Percentiles rank a stretch among this genome's conserved stretches.
Evolutionary conservation across 2,888 invertebrate genomes (phyloP).

Genomic region (Axea sp.): DNA sequence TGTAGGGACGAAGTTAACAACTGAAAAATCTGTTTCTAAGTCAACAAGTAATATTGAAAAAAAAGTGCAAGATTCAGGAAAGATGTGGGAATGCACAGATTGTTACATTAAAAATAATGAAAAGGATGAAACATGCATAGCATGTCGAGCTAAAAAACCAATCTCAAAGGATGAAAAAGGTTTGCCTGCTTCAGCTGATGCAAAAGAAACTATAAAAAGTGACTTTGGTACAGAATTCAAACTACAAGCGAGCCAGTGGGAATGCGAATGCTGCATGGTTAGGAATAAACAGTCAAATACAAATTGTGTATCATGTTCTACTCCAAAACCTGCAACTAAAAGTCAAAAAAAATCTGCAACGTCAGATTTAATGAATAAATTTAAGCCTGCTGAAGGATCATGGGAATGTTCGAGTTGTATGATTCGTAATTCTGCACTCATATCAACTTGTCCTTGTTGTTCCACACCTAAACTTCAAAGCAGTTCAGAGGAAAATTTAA

Average conservation of each 20-base stretch:
- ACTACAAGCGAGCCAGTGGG: conserved; percentile 79
- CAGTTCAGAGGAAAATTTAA: conserved; percentile 1
- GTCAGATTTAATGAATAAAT: conserved; percentile 47
- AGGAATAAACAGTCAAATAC: conserved; percentile 79
- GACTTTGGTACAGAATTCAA: conserved; percentile 67
- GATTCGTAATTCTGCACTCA: conserved; percentile 81
- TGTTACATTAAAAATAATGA: conserved; percentile 45
- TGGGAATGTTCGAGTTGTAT: conserved; percentile 86
- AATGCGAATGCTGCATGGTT: conserved; percentile 83
- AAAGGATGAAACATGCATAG: conserved; percentile 22
- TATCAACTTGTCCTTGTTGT: conserved; percentile 81
- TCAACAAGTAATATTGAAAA: not conserved
- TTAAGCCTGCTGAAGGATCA: conserved; percentile 80
- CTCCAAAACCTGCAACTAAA: conserved; percentile 39
- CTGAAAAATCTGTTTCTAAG: not conserved
- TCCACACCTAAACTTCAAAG: conserved; percentile 77
- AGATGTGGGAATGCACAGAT: conserved; percentile 42
- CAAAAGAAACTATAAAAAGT: not conserved
- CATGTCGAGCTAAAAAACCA: conserved; percentile 71
- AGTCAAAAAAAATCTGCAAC: not conserved
- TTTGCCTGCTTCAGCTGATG: not conserved
- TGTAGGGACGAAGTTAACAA: conserved; percentile 58
- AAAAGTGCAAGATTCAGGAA: conserved; percentile 2
- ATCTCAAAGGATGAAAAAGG: conserved; percentile 32
- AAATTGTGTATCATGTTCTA: conserved; percentile 77